phyloP scores from a whole-genome alignment of 1,140 invertebrate genomes.

The Ptiloglossa arizonensis region DNA sequence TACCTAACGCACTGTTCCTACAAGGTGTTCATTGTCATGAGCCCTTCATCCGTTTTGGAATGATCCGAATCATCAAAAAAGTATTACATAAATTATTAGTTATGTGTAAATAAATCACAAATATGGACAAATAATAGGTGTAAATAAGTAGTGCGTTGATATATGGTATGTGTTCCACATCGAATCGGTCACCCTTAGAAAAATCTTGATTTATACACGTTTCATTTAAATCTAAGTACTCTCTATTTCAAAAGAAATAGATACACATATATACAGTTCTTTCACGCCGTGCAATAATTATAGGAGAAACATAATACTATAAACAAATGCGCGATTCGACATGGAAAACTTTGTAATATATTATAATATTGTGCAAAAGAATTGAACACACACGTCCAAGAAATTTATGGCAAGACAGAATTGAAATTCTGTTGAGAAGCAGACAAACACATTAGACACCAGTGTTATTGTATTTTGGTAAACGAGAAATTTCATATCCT shows the following conservation, averaged over 20 bases:
- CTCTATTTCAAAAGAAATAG: conserved; percentile 5
- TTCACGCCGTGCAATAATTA: neutral
- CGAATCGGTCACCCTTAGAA: neutral
- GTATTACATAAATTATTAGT: neutral
- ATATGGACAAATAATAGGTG: neutral
- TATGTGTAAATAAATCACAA: conserved; percentile 6
- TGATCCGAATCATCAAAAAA: neutral
- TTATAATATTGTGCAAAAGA: conserved; percentile 17
- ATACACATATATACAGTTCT: neutral
- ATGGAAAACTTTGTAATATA: neutral
- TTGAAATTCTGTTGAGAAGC: conserved; percentile 30
- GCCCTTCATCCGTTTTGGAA: neutral
- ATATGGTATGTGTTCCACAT: conserved; percentile 3
- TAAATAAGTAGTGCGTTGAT: conserved; percentile 6
- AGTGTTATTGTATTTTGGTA: neutral
- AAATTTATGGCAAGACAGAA: conserved; percentile 21
- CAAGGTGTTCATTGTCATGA: neutral
- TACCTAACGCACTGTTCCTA: neutral
- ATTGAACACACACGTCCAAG: conserved; percentile 41
- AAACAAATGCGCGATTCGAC: neutral
- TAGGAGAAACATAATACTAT: neutral
- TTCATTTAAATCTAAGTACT: neutral
- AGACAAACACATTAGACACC: neutral
- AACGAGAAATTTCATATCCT: conserved; percentile 15
- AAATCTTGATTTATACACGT: neutral